Percentiles rank a stretch among this genome's conserved stretches.
phyloP scores from a whole-genome alignment of 1,140 invertebrate genomes.

The Sarcophaga bullata region DNA sequence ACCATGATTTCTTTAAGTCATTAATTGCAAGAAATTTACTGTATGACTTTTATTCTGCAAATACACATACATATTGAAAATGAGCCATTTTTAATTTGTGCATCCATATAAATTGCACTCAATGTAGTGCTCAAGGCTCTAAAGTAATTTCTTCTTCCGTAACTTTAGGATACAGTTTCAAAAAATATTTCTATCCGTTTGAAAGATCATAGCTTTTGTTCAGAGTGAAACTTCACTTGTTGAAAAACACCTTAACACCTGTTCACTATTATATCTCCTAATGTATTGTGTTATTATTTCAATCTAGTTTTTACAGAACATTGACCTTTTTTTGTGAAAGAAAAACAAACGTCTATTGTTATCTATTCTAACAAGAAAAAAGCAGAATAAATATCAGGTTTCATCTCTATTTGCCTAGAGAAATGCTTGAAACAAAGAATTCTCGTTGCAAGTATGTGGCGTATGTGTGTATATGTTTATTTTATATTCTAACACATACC shows the following conservation, averaged over 20 bases:
- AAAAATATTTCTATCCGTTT: not conserved
- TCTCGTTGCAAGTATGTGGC: not conserved
- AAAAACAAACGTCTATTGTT: not conserved
- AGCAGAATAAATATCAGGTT: not conserved
- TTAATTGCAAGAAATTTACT: no score
- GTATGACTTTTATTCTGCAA: no score
- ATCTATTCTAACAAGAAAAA: not conserved
- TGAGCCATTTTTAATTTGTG: no score
- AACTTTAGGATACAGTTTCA: no score
- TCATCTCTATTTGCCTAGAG: not conserved
- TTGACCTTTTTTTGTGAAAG: not conserved
- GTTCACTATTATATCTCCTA: not conserved
- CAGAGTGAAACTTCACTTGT: not conserved
- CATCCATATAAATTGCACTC: no score
- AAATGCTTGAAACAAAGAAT: not conserved
- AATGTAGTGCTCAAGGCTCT: no score
- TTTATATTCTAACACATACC: not conserved
- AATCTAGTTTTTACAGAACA: constrained; percentile 3
- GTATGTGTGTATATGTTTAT: not conserved
- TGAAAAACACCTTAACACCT: not conserved
- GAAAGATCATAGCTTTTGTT: not conserved
- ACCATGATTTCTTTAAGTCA: no score
- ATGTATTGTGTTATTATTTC: not conserved
- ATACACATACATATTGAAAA: no score
- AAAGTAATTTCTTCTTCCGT: no score